Percentiles rank a stretch among this genome's conserved stretches.
Conservation (phyloP, 2,797 vertebrate species). For the Spheniscus humboldti region DNA sequence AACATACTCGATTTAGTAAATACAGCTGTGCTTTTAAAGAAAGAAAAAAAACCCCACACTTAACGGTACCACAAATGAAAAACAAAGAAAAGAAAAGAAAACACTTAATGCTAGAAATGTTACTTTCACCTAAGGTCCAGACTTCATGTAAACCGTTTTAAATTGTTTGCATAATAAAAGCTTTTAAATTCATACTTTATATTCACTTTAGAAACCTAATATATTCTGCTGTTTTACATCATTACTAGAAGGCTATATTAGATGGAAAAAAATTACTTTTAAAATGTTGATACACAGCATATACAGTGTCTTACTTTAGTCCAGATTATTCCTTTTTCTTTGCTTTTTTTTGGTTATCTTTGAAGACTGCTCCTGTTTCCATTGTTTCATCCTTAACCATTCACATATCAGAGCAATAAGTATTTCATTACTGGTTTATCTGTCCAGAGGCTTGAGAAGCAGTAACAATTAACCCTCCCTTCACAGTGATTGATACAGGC, state of each 20-base stretch:
- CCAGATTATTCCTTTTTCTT: constrained; percentile 52
- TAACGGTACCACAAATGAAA: constrained; percentile 3
- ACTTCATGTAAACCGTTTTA: constrained; percentile 4
- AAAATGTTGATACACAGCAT: constrained; percentile 25
- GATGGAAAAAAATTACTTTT: constrained; percentile 31
- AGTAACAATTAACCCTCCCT: constrained; percentile 95
- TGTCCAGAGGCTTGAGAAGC: constrained; percentile 88
- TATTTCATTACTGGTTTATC: constrained; percentile 93
- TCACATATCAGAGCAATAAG: constrained; percentile 84
- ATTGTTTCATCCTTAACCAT: constrained; percentile 83
- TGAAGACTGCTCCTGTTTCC: constrained; percentile 73
- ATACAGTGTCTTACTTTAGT: constrained; percentile 43
- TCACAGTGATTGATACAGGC: constrained; percentile 97
- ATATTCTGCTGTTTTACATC: constrained; percentile 13
- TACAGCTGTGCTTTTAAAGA: constrained; percentile 51
- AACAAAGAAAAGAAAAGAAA: neutral
- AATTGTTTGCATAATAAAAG: constrained; percentile 21
- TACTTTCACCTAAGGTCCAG: constrained; percentile 41
- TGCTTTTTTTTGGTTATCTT: constrained; percentile 68
- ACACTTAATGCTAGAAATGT: neutral
- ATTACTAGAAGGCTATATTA: constrained; percentile 3
- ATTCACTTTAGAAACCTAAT: constrained; percentile 37
- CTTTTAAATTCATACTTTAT: constrained; percentile 40
- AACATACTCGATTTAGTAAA: constrained; percentile 61
- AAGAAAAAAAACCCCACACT: neutral